Conservation (phyloP, 1,140 invertebrate species). For the Pseudomyrmex concolor region DNA sequence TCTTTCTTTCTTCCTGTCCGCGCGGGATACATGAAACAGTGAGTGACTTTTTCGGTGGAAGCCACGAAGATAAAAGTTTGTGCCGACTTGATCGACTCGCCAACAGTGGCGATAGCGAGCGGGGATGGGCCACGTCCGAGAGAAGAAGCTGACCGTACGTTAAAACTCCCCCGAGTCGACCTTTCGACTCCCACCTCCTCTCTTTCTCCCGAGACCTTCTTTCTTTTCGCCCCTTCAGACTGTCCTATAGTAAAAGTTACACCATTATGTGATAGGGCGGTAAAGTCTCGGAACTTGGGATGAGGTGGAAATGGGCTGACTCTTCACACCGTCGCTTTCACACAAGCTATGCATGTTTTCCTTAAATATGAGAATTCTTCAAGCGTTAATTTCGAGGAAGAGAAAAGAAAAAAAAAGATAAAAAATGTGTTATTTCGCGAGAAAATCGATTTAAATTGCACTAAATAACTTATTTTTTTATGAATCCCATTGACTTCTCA, state of each 20-base stretch:
- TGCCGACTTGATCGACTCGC: conserved; percentile 63
- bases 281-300: conserved; percentile 69
- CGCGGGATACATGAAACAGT: not conserved
- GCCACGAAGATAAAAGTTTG: conserved; percentile 75
- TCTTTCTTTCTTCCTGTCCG: not conserved
- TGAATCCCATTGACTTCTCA: too few relatives aligned
- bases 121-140: conserved; percentile 27
- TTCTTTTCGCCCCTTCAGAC: conserved; percentile 21
- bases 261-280: conserved; percentile 80
- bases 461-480: too few relatives aligned
- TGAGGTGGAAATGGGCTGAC: conserved; percentile 18
- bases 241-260: conserved; percentile 76
- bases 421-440: not conserved
- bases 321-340: conserved; percentile 4
- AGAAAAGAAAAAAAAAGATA: not conserved
- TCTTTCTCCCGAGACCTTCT: conserved; percentile 24
- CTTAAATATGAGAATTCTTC: not conserved
- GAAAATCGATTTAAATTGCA: too few relatives aligned
- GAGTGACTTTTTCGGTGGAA: conserved; percentile 49
- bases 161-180: conserved; percentile 76
- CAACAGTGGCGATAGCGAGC: conserved; percentile 34
- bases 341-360: not conserved
- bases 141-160: conserved; percentile 77
- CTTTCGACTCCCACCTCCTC: conserved; percentile 29
- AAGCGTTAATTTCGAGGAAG: not conserved